Percentiles rank a stretch among this genome's conserved stretches.
These are phyloP conservation scores for Aricia agestis DNA, from an alignment of 1,140 invertebrate species.

Conservation along the genomic window DNA sequence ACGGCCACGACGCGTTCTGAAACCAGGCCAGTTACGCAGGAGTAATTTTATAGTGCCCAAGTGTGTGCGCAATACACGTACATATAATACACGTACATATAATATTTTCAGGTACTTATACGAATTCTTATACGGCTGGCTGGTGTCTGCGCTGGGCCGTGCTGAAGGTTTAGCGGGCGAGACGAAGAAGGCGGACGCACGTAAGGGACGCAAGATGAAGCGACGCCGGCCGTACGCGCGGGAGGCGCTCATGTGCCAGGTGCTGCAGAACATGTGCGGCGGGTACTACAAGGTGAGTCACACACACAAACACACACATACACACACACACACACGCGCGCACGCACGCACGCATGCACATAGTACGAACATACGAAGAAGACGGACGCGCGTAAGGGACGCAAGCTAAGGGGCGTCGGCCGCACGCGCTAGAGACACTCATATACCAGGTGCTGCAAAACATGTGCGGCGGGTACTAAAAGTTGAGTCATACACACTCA, in stretches of 20 bases:
- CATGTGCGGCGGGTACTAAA: conserved; percentile 96
- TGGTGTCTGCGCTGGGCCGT: conserved; percentile 91
- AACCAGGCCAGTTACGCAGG: too few relatives aligned
- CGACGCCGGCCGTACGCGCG: conserved; percentile 85
- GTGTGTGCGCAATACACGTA: too few relatives aligned
- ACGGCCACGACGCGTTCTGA: too few relatives aligned
- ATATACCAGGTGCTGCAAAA: conserved; percentile 94
- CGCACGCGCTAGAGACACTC: conserved; percentile 88
- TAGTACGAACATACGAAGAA: conserved; percentile 18
- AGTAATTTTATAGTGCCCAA: too few relatives aligned
- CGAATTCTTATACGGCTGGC: conserved; percentile 96
- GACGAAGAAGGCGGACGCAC: conserved; percentile 38
- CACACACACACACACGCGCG: background rate
- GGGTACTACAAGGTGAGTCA: conserved; percentile 91
- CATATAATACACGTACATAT: too few relatives aligned
- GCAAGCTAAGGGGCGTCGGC: conserved; percentile 83
- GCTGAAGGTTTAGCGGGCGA: conserved; percentile 90
- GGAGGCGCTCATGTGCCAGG: conserved; percentile 92
- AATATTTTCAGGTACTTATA: conserved; percentile 93
- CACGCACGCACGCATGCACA: background rate
- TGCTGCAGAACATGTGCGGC: conserved; percentile 94
- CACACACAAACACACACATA: background rate
- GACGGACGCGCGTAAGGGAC: conserved; percentile 42
- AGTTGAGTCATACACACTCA: conserved; percentile 74
- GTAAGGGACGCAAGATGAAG: conserved; percentile 79